Evolutionary conservation across 2,888 invertebrate species (phyloP), one percentile per base, ranked within the genome.

Genomic region (Callyntrura guangdongensis): DNA sequence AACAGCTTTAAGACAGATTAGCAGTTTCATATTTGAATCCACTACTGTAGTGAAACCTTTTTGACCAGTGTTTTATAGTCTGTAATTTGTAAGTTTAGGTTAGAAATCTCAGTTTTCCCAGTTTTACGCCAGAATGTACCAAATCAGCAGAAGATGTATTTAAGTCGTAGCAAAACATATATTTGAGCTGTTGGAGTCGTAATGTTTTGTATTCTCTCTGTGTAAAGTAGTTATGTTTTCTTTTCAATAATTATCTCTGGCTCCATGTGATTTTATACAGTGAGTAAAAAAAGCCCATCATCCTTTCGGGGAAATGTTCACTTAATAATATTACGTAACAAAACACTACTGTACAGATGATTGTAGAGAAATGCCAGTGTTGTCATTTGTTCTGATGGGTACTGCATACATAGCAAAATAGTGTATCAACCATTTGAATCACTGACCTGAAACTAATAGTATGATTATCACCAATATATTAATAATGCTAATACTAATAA

Each of bases 11-110:
- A 36, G 6, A 20, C 25, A 61, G 53, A 81, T 20, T 64, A 47
- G 22, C 25, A 61, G 45, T 59, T 82, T 27, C 5, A 36, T 27
- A 53, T 27, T 53, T 45, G 5, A 27, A 47, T 64, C 12, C 12
- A 11, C 4, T 20, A 45, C 12, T n/a, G 22, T 84, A 74, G 9
- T 84, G n/a, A 45, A 64, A 72, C 14, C n/a, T n/a, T 45, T 72
- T 56, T 89, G 89, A 89, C 89, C 89, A 77, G 89, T 89, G 89
- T 89, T 89, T 89, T 67, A 89, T 89, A 84, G 59, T 49, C 79
- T 56, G 45, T 82, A 82, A 82, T 79, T 77, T 56, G 72, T 82
- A 81, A 88, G 84, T 59, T 88, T 89, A 89, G 89, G 89, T 84
- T 89, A 89, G 89, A 20, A 5, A 22, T 47, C 4, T 67, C 20